Evolutionary conservation across 2,888 invertebrate genomes (phyloP).

Genomic region (Phymatocera aterrima): DNA sequence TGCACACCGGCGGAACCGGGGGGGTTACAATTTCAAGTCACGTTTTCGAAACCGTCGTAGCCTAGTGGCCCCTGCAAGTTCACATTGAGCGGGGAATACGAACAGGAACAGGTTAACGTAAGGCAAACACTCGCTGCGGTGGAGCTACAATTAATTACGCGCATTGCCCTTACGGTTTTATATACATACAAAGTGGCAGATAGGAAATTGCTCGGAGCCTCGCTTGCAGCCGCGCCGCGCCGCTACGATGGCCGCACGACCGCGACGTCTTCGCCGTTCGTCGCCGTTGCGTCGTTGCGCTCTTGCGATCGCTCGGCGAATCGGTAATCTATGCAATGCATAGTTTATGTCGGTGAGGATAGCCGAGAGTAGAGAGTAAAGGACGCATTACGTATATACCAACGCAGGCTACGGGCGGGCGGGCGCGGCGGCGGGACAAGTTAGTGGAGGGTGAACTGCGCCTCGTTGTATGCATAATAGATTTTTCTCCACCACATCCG

Average conservation of each 20-base stretch:
- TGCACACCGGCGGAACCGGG: not conserved
- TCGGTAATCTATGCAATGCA: conserved; percentile 27
- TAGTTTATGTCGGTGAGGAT: not conserved
- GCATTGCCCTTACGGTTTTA: not conserved
- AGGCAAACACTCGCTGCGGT: not conserved
- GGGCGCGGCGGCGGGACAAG: not conserved
- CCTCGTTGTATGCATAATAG: conserved; percentile 36
- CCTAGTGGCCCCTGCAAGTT: not conserved
- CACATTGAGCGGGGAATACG: not conserved
- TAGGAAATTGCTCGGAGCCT: not conserved
- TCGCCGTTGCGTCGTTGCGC: not conserved
- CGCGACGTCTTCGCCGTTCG: not conserved
- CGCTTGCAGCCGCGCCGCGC: not conserved
- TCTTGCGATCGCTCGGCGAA: not conserved
- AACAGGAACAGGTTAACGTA: conserved; percentile 5
- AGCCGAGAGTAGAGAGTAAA: not conserved
- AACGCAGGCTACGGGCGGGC: too few species aligned
- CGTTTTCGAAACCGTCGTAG: not conserved
- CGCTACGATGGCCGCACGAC: not conserved
- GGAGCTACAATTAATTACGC: not conserved
- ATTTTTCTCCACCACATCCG: conserved; percentile 23
- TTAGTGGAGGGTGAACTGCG: conserved; percentile 14
- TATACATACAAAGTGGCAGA: not conserved
- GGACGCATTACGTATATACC: not conserved
- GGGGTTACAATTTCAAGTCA: conserved; percentile 5